phyloP scores from a whole-genome alignment of 1,140 invertebrate genomes.

The Drosophila lacertosa region DNA sequence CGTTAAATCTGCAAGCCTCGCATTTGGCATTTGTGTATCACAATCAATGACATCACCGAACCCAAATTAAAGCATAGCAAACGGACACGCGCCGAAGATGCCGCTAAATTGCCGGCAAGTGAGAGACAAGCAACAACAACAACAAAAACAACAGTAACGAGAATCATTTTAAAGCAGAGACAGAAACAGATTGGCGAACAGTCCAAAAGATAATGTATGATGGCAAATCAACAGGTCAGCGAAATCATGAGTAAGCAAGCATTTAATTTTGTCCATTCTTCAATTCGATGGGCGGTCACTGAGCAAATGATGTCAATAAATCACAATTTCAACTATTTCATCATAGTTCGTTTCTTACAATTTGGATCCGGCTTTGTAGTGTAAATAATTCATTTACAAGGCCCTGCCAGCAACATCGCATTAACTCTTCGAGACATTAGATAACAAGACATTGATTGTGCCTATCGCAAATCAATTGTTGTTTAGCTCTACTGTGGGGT shows the following conservation, averaged over 20 bases:
- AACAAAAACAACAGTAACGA: constrained; percentile 34
- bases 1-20: neutral
- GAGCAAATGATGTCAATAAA: constrained; percentile 62
- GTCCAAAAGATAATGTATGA: constrained; percentile 25
- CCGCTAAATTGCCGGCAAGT: constrained; percentile 36
- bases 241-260: constrained; percentile 4
- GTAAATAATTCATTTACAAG: constrained; percentile 20
- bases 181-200: constrained; percentile 8
- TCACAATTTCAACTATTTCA: constrained; percentile 33
- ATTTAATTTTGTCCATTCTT: constrained; percentile 18
- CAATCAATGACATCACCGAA: constrained; percentile 66
- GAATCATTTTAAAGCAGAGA: constrained; percentile 36
- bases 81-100: constrained; percentile 42
- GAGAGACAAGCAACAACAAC: constrained; percentile 28
- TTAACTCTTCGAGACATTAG: neutral
- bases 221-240: constrained; percentile 32
- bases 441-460: constrained; percentile 14
- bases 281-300: constrained; percentile 10
- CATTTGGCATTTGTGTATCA: constrained; percentile 34
- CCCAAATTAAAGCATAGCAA: constrained; percentile 30
- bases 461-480: neutral
- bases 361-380: constrained; percentile 14
- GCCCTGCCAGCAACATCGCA: neutral
- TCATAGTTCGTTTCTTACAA: constrained; percentile 6
- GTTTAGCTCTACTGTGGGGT: neutral